Evolutionary conservation across 2,797 vertebrate genomes (phyloP).

Genomic region (Chiroxiphia lanceolata): DNA sequence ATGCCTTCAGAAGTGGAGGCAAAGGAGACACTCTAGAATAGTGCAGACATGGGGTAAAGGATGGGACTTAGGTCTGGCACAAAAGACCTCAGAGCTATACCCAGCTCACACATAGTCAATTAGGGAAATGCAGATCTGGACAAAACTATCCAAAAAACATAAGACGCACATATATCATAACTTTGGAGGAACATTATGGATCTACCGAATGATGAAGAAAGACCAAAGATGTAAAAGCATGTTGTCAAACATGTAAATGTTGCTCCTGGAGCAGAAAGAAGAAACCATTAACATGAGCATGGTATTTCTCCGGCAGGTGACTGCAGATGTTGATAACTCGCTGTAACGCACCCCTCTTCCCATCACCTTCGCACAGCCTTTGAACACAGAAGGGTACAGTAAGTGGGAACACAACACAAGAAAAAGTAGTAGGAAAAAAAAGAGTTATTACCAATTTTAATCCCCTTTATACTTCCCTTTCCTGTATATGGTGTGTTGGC

Average conservation of each 20-base stretch:
- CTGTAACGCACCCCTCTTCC: rapidly evolving
- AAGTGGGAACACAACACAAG: background rate
- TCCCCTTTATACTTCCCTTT: background rate
- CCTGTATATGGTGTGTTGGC: background rate
- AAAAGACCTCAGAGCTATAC: background rate
- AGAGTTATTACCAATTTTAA: background rate
- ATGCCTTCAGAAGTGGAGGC: background rate
- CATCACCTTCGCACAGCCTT: background rate
- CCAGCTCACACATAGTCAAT: background rate
- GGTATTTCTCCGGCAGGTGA: background rate
- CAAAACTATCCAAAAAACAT: background rate
- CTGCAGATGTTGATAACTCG: background rate
- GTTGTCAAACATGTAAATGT: background rate
- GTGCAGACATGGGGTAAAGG: background rate
- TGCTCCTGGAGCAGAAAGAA: background rate
- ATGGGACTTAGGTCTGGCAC: background rate
- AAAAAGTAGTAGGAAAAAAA: background rate
- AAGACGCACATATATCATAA: background rate
- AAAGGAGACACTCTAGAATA: background rate
- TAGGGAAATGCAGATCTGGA: background rate
- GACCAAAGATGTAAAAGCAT: background rate
- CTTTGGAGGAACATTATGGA: background rate
- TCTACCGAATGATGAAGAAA: background rate
- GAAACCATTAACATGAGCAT: background rate
- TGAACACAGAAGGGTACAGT: background rate